Base-by-base conservation (phyloP, 2,888 invertebrate species). In the Cybosia mesomella region DNA sequence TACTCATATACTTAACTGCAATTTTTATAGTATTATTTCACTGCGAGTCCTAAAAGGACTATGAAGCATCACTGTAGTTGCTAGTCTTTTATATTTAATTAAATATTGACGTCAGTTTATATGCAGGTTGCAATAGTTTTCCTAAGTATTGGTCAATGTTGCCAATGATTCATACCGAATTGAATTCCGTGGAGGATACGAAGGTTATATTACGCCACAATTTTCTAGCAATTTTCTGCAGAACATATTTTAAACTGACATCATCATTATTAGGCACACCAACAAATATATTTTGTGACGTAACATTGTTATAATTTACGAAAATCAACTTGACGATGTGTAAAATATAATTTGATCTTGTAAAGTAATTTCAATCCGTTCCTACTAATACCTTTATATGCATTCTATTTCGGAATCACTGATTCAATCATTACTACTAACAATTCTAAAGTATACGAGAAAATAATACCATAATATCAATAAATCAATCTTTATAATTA, bases 1-100 rank as follows among this genome's bases (percentile, higher is more conserved):
- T 76, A 78, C n/a, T n/a, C n/a, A n/a, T n/a, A n/a, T n/a, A n/a
- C n/a, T n/a, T 77, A 24, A 60, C 34, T 71, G 65, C 67, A 67
- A 72, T 69, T 61, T n/a, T 66, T 64, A 62, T 68, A 66, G 67
- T 62, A 61, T 70, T 36, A 28, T 53, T 49, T 15, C 49, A 62
- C 55, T 57, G 68, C 64, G n/a, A 61, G 8, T 60, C 64, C 60
- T 61, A 32, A 3, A 66, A 62, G 53, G 32, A 62, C 54, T 69
- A 43, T 69, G 53, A 65, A 24, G 5, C 2, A 34, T 13, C 15
- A 28, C 15, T 58, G 15, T 55, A 13, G 0, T 15, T 58, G 32
- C 9, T 13, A 1, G 5, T 63, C 36, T 63, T 63, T 54, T 63
- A 63, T 63, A 34, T 28, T 28, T 28, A 18, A 15, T 15, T 18